Evolutionary conservation across 2,888 invertebrate species (phyloP).

Genomic region (Malacosoma neustria): DNA sequence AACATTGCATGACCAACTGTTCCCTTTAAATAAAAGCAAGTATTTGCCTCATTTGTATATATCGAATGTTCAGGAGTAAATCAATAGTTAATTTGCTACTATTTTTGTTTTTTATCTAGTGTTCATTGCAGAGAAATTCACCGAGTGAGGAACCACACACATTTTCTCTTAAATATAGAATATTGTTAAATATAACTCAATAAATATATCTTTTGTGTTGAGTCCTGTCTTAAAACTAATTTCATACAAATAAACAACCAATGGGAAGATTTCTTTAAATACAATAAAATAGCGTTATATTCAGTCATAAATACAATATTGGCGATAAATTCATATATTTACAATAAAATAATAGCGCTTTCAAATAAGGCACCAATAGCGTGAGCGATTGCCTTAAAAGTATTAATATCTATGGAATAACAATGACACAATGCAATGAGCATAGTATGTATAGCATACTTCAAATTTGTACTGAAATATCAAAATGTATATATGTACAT

Average conservation of each 20-base stretch:
- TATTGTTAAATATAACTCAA: no score
- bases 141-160: no score
- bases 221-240: conserved; percentile 9
- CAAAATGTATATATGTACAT: conserved; percentile 3
- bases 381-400: background rate
- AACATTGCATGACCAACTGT: no score
- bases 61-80: no score
- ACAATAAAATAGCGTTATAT: conserved; percentile 21
- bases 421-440: conserved; percentile 3
- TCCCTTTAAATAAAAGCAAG: no score
- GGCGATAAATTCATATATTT: conserved; percentile 19
- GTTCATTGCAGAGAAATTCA: no score
- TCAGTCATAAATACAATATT: conserved; percentile 27
- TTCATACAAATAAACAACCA: conserved; percentile 9
- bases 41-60: no score
- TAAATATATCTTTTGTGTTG: conserved; percentile 10
- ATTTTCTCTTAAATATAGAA: conserved; percentile 3
- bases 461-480: conserved; percentile 5
- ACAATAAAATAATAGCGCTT: conserved; percentile 11
- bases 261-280: conserved; percentile 9
- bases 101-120: no score
- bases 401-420: background rate
- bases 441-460: conserved; percentile 3
- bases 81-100: no score
- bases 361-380: conserved; percentile 42